Conservation (phyloP, 2,888 invertebrate genomes). For the Spodoptera exigua region DNA sequence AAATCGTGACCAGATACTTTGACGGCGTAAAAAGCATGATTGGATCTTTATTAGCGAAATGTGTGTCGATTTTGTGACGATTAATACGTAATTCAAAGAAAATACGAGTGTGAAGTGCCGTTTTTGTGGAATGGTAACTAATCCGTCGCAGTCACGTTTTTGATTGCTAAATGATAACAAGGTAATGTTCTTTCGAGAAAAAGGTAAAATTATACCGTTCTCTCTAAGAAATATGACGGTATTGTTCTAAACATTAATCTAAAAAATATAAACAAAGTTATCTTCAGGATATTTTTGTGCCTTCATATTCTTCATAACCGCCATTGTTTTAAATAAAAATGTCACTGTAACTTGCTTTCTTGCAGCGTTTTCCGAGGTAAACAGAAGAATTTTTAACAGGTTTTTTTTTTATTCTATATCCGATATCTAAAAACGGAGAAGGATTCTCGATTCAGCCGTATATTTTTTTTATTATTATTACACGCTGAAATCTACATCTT, state of each 20-base stretch:
- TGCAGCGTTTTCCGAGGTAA: too few species aligned
- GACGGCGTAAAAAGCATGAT: conserved; percentile 49
- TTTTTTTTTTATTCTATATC: too few species aligned
- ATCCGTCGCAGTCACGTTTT: conserved; percentile 59
- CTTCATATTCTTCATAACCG: too few species aligned
- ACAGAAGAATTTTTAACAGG: too few species aligned
- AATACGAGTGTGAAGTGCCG: conserved; percentile 53
- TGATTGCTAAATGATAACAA: conserved; percentile 56
- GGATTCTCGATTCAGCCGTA: too few species aligned
- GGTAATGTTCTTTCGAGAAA: conserved; percentile 30
- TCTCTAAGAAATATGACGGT: conserved; percentile 8
- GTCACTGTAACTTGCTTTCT: too few species aligned
- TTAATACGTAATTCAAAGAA: conserved; percentile 58
- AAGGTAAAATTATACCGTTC: conserved; percentile 32
- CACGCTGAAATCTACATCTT: too few species aligned
- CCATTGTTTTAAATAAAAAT: too few species aligned
- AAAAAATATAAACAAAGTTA: not conserved
- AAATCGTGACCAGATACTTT: conserved; percentile 51
- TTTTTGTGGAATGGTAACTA: conserved; percentile 46
- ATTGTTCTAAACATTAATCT: conserved; percentile 14
- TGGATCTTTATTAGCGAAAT: conserved; percentile 57
- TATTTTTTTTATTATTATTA: too few species aligned
- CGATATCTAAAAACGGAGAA: too few species aligned
- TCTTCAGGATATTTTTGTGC: not conserved
- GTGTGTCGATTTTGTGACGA: conserved; percentile 53